phyloP scores from a whole-genome alignment of 2,113 vertebrate genomes.

The Myiopsitta monachus region DNA sequence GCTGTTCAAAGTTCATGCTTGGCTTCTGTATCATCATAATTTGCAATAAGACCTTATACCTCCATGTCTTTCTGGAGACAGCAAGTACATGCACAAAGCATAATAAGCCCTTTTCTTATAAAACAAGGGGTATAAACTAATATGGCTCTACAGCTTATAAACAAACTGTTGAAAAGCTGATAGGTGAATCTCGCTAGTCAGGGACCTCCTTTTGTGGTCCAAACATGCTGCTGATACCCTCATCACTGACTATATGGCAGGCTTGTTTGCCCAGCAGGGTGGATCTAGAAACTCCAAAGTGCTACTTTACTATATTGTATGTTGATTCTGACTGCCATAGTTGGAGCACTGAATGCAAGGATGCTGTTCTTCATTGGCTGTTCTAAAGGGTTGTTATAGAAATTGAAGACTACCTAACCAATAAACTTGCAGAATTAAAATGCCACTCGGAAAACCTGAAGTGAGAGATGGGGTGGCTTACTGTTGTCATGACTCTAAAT shows the following conservation, averaged over 20 bases:
- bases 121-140: not conserved
- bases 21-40: not conserved
- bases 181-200: not conserved
- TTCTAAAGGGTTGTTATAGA: not conserved
- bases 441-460: not conserved
- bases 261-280: not conserved
- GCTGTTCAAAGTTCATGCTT: not conserved
- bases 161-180: not conserved
- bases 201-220: not conserved
- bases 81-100: not conserved
- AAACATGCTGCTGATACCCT: not conserved
- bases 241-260: not conserved
- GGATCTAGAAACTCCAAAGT: not conserved
- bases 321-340: not conserved
- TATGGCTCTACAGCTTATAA: not conserved
- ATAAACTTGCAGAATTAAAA: not conserved
- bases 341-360: not conserved
- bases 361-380: not conserved
- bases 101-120: not conserved
- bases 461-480: not conserved
- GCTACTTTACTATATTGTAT: not conserved
- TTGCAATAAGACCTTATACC: not conserved
- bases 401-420: not conserved
- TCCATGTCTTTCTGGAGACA: not conserved
- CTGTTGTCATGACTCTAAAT: not conserved